These are phyloP conservation scores for Smittia aterrima DNA, from an alignment of 2,888 invertebrate genomes.

Conservation along the genomic window DNA sequence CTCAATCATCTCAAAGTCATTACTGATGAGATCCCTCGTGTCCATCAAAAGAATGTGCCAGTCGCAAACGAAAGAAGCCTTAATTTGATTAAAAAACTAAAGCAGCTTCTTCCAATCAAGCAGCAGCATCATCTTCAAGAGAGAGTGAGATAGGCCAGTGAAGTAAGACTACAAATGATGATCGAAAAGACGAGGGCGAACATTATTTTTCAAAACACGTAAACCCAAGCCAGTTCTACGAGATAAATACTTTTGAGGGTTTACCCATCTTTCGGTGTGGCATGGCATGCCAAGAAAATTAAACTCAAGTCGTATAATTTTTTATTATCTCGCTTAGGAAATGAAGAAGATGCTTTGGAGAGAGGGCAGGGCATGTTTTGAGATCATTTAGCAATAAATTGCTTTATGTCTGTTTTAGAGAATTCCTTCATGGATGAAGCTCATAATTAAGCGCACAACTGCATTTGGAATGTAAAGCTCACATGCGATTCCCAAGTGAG, in stretches of 20 bases:
- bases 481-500: neutral
- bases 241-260: constrained; percentile 33
- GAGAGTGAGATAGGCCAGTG: too few species aligned
- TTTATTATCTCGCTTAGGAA: too few species aligned
- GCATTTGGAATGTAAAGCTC: constrained; percentile 20
- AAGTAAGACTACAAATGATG: neutral
- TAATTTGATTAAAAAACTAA: too few species aligned
- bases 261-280: neutral
- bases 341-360: neutral
- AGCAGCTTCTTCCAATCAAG: too few species aligned
- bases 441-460: constrained; percentile 24
- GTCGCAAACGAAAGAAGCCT: too few species aligned
- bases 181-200: neutral
- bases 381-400: constrained; percentile 33
- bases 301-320: neutral
- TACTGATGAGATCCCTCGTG: too few species aligned
- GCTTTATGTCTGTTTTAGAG: neutral
- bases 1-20: too few species aligned
- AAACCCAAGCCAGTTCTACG: neutral
- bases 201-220: constrained; percentile 26
- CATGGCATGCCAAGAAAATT: constrained; percentile 19
- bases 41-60: too few species aligned
- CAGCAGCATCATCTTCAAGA: too few species aligned
- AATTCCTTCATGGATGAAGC: neutral
- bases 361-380: constrained; percentile 16